phyloP scores from a whole-genome alignment of 2,888 invertebrate species.

The Mythimna lalbum region DNA sequence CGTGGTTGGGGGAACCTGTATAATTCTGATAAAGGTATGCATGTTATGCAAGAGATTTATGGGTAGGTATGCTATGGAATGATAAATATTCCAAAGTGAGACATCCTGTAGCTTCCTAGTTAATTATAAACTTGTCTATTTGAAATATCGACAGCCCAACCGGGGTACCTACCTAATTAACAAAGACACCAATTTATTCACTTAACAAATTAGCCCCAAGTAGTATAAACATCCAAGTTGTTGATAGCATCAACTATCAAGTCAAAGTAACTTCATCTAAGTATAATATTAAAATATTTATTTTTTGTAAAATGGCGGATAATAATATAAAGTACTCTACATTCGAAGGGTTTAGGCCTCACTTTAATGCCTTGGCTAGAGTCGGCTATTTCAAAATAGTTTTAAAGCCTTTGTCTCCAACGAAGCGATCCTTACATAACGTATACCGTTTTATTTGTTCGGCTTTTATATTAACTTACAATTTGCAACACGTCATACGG shows the following conservation, averaged over 20 bases:
- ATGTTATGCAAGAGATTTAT: no score
- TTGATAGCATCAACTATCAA: background rate
- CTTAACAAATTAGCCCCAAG: constrained; percentile 17
- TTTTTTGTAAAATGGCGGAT: constrained; percentile 51
- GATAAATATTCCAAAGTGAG: background rate
- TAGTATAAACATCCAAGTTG: constrained; percentile 1
- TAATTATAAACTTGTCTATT: constrained; percentile 44
- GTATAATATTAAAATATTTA: background rate
- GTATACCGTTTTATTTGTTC: constrained; percentile 71
- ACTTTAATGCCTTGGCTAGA: constrained; percentile 78
- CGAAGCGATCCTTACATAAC: constrained; percentile 69
- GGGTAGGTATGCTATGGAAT: background rate
- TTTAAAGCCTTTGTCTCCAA: constrained; percentile 62
- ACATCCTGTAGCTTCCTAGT: constrained; percentile 44
- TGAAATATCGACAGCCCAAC: constrained; percentile 39
- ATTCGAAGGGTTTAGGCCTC: constrained; percentile 75
- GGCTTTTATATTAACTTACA: constrained; percentile 75
- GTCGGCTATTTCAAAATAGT: constrained; percentile 81
- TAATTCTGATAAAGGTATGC: no score
- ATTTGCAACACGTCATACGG: constrained; percentile 80
- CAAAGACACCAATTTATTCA: constrained; percentile 6
- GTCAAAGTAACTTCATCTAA: background rate
- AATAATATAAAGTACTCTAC: constrained; percentile 53
- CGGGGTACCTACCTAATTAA: constrained; percentile 25
- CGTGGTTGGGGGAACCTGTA: no score